A percentile compares a stretch with the other conserved stretches of the same genome.
phyloP scores from a whole-genome alignment of 2,113 vertebrate species.

The Bubo scandiacus region DNA sequence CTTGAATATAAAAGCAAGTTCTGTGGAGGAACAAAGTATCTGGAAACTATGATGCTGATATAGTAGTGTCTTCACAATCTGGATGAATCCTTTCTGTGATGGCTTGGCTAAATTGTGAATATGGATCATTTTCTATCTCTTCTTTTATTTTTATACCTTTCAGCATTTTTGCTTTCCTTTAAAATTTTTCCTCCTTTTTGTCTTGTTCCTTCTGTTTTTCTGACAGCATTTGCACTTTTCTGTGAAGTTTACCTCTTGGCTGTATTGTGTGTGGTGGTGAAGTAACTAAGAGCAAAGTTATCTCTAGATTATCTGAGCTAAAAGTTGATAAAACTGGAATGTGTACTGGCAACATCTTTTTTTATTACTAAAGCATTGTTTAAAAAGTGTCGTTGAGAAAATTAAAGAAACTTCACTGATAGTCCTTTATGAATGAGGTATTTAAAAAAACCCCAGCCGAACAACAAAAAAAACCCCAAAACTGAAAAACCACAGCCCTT shows the following conservation, averaged over 20 bases:
- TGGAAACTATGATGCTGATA: not conserved
- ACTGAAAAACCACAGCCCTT: rapidly evolving
- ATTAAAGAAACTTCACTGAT: not conserved
- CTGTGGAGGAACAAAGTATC: not conserved
- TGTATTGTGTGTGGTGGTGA: not conserved
- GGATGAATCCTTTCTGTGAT: not conserved
- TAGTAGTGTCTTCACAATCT: not conserved
- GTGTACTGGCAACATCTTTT: not conserved
- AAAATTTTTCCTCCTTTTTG: not conserved
- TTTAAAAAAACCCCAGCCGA: not conserved
- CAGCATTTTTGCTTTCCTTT: not conserved
- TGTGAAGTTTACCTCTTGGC: not conserved
- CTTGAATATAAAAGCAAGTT: not conserved
- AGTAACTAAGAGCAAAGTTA: not conserved
- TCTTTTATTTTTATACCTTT: not conserved
- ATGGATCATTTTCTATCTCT: not conserved
- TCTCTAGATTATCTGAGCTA: not conserved
- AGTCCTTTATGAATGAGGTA: not conserved
- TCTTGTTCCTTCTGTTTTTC: not conserved
- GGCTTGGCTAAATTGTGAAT: not conserved
- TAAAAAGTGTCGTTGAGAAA: not conserved
- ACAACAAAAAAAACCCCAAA: not conserved
- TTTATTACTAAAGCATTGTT: not conserved
- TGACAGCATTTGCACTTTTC: not conserved
- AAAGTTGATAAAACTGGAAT: not conserved